A percentile compares a stretch with the other conserved stretches of the same genome.
Conservation (phyloP, 2,797 vertebrate genomes). For the Sebastes trivittatus region DNA sequence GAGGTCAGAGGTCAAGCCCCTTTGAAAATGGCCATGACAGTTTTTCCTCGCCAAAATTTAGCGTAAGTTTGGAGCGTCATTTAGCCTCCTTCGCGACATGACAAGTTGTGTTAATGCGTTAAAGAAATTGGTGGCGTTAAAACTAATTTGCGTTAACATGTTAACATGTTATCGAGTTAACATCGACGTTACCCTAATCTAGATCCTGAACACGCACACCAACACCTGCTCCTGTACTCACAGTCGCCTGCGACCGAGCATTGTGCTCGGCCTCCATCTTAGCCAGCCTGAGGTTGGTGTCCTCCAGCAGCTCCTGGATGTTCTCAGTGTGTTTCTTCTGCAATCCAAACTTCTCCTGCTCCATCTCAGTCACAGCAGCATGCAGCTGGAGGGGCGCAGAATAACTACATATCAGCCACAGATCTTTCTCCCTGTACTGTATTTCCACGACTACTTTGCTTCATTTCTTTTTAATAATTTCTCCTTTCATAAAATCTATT, state of each 20-base stretch:
- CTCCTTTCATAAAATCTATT: background rate
- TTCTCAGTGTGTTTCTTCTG: slow-evolving; percentile 90
- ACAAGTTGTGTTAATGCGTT: no score
- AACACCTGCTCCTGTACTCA: slow-evolving; percentile 70
- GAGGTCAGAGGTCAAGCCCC: no score
- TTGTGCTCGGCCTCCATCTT: slow-evolving; percentile 91
- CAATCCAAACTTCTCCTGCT: slow-evolving; percentile 92
- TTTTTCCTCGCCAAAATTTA: no score
- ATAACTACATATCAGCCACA: slow-evolving; percentile 13
- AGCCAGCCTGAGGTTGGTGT: slow-evolving; percentile 87
- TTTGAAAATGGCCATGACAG: no score
- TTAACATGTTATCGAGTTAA: background rate
- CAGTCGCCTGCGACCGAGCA: slow-evolving; percentile 83
- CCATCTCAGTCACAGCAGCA: slow-evolving; percentile 86
- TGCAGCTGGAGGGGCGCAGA: slow-evolving; percentile 82
- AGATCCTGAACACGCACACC: background rate
- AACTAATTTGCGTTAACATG: no score
- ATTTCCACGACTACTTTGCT: background rate
- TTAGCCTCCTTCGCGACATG: no score
- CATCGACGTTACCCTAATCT: no score
- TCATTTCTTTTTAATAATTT: background rate
- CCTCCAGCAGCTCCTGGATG: slow-evolving; percentile 91
- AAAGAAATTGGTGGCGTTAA: no score
- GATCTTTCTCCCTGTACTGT: background rate
- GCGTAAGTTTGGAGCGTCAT: no score